Evolutionary conservation across 92 coral and sea anemone species (phyloP).

Genomic region (Zoanthus sansibaricus): DNA sequence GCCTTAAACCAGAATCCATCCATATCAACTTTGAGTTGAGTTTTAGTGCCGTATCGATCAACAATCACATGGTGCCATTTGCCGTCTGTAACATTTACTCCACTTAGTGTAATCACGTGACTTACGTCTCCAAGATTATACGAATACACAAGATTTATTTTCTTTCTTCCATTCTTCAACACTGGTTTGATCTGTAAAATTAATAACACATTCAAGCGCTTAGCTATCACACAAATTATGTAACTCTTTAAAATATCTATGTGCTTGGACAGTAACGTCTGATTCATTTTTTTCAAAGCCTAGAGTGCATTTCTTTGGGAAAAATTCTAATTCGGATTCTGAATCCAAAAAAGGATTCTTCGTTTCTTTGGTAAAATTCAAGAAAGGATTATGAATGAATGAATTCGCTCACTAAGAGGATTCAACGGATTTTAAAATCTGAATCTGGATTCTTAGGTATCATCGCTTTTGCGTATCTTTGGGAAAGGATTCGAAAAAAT

Average conservation of each 20-base stretch:
- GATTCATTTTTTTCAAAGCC: too few species aligned
- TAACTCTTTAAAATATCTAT: neutral
- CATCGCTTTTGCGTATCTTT: too few species aligned
- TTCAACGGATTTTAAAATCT: too few species aligned
- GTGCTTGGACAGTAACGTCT: too few species aligned
- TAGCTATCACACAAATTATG: neutral
- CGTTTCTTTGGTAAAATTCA: too few species aligned
- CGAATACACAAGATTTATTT: slow-evolving; percentile 68
- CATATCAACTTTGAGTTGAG: slow-evolving; percentile 72
- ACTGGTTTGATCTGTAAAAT: slow-evolving; percentile 46
- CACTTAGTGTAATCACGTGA: slow-evolving; percentile 56
- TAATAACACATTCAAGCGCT: neutral
- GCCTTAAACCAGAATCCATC: slow-evolving; percentile 66
- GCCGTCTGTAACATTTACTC: slow-evolving; percentile 84
- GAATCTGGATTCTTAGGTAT: too few species aligned
- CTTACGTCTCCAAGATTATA: slow-evolving; percentile 75
- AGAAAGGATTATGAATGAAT: too few species aligned
- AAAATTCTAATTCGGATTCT: too few species aligned
- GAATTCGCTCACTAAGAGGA: too few species aligned
- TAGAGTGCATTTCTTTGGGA: too few species aligned
- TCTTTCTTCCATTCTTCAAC: slow-evolving; percentile 39
- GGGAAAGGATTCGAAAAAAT: too few species aligned
- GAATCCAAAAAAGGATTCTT: too few species aligned
- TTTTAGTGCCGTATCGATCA: slow-evolving; percentile 71
- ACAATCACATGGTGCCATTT: slow-evolving; percentile 86